Base-by-base conservation (phyloP, 1,140 invertebrate species). In the Hyposmocoma kahamanoa region DNA sequence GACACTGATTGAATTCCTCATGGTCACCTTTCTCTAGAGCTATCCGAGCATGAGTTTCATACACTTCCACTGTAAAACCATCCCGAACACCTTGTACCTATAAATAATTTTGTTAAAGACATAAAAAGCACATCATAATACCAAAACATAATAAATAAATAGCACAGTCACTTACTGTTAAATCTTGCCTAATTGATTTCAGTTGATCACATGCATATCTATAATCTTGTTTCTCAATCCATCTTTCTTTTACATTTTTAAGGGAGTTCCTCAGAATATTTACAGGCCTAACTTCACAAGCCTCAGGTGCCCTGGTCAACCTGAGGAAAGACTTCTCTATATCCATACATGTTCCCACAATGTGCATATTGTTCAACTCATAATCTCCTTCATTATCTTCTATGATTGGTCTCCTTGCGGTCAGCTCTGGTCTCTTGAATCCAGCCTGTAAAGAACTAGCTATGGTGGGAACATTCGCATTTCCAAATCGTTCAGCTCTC, bases 1-100 rank as follows among this genome's bases (percentile, higher is more conserved):
- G 98, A 82, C 98, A 99, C 77, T 99, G 98, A 88, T 99, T 99
- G 74, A 99, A 99, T 81, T 99, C 98, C 79, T 98, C 97, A 81
- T 98, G 96, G 77, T 99, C 98, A 34, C 96, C 95, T 84, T 97
- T 98, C 79, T 99, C 97, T 73, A 99, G 88, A 43, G 97, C 97
- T 72, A 99, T 97, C 47, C 97, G 89, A 8, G 97, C 98, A 89
- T 99, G 98, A 1, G 96, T 98, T 89, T 99, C 98, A 87, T 99
- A 99, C 9, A 99, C 98, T 70, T 95, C 89, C 17, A 99, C 93
- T 39, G 97, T 99, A 78, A 99, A 98, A 50, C 90, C 88, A 88
- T 98, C 95, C 64, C 97, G 86, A 62, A 99, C 91, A 71, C 97
- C 96, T 91, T 99, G 98, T 32, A 99, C 94, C 94, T 95, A 62